Percentiles rank a stretch among this genome's conserved stretches.
Evolutionary conservation across 2,113 vertebrate species (phyloP).

Genomic region (Eptesicus fuscus): DNA sequence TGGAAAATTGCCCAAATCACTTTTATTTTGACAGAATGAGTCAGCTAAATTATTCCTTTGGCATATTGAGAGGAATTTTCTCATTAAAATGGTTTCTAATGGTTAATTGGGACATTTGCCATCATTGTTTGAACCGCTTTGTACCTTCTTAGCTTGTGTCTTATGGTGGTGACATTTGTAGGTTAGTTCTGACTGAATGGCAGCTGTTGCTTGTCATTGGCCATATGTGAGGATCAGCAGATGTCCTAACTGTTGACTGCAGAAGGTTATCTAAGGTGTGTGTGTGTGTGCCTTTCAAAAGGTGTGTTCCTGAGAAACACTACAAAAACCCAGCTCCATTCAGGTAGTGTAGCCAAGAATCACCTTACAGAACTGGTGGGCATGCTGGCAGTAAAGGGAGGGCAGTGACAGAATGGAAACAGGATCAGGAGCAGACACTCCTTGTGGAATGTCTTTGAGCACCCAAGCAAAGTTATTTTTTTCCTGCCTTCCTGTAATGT

Average conservation of each 20-base stretch:
- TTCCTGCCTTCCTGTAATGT: background rate
- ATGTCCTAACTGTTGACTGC: background rate
- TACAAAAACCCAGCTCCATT: background rate
- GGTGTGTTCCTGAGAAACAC: background rate
- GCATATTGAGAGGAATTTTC: background rate
- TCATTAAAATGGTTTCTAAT: background rate
- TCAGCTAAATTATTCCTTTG: background rate
- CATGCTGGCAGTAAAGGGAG: background rate
- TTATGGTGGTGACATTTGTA: background rate
- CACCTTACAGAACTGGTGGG: accelerated
- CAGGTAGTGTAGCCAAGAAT: background rate
- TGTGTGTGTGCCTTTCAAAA: background rate
- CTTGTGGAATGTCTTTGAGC: background rate
- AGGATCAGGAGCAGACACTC: background rate
- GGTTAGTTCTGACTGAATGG: background rate
- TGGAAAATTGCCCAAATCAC: background rate
- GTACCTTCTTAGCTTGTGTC: background rate
- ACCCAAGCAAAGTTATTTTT: background rate
- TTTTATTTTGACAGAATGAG: conserved; percentile 42
- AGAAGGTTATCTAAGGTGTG: background rate
- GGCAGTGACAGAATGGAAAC: background rate
- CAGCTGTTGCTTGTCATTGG: background rate
- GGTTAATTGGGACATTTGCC: background rate
- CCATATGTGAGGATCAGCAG: background rate
- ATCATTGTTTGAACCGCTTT: background rate